A percentile compares a stretch with the other conserved stretches of the same genome.
phyloP scores from a whole-genome alignment of 1,140 invertebrate genomes.

The Habropoda laboriosa region DNA sequence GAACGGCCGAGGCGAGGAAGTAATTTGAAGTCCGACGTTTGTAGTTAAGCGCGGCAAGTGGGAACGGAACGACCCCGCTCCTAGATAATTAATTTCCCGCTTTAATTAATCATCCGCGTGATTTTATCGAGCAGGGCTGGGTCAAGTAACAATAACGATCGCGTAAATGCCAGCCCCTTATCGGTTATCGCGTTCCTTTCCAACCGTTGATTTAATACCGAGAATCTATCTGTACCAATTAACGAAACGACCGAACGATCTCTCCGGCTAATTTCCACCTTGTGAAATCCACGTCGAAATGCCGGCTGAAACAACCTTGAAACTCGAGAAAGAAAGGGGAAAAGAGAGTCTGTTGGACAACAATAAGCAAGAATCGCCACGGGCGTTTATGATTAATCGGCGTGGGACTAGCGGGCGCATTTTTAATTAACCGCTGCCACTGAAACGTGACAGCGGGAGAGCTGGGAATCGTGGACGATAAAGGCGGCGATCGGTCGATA shows the following conservation, averaged over 20 bases:
- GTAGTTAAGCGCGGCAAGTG: constrained; percentile 36
- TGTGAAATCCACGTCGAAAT: no score
- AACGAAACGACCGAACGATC: constrained; percentile 32
- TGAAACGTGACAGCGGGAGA: constrained; percentile 35
- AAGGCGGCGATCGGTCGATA: constrained; percentile 62
- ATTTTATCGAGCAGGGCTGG: constrained; percentile 45
- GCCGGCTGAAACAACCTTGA: no score
- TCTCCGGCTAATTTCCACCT: background rate
- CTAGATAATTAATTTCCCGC: constrained; percentile 62
- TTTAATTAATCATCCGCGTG: constrained; percentile 59
- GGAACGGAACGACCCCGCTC: constrained; percentile 48
- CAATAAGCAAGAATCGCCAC: background rate
- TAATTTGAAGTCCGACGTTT: constrained; percentile 59
- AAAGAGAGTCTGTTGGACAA: background rate
- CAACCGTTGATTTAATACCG: constrained; percentile 2
- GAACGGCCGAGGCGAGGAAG: constrained; percentile 52
- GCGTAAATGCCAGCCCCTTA: constrained; percentile 11
- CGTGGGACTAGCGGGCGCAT: background rate
- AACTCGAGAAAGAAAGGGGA: background rate
- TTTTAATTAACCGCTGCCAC: constrained; percentile 30
- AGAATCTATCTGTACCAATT: constrained; percentile 15
- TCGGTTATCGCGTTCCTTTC: constrained; percentile 16
- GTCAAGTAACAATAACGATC: constrained; percentile 41
- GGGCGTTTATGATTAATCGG: constrained; percentile 33
- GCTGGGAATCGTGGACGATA: constrained; percentile 55